Conservation (phyloP, 2,113 vertebrate genomes). For the Asarcornis scutulata region DNA sequence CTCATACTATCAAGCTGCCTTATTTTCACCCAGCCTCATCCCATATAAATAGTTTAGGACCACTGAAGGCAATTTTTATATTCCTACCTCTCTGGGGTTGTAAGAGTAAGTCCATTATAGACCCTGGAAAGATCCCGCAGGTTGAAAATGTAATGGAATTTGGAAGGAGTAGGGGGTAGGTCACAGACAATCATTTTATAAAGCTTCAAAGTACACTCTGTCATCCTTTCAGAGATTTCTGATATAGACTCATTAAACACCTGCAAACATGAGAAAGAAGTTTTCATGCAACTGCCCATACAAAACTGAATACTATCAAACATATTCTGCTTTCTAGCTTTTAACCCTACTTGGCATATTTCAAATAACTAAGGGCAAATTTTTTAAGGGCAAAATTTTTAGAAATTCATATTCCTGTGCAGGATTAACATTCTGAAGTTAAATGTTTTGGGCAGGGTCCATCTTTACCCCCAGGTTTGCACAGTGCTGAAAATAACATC, state of each 20-base stretch:
- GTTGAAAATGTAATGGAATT: conserved; percentile 98
- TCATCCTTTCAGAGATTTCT: conserved; percentile 83
- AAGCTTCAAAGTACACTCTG: conserved; percentile 87
- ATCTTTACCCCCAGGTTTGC: background rate
- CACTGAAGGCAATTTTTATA: background rate
- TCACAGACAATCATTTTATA: conserved; percentile 88
- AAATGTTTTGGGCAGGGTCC: background rate
- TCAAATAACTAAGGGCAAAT: background rate
- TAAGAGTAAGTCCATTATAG: conserved; percentile 88
- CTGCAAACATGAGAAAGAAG: conserved; percentile 70
- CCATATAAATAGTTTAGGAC: background rate
- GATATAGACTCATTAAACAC: conserved; percentile 81
- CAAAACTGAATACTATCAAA: background rate
- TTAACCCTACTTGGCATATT: background rate
- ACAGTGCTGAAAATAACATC: background rate
- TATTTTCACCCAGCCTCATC: background rate
- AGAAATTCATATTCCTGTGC: background rate
- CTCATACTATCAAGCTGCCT: background rate
- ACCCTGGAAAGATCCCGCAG: conserved; percentile 92
- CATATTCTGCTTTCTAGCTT: background rate
- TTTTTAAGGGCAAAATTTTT: background rate
- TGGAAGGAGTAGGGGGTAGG: conserved; percentile 93
- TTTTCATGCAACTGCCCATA: background rate
- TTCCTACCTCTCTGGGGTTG: conserved; percentile 86
- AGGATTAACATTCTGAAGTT: background rate